Evolutionary conservation across 2,113 vertebrate genomes (phyloP).

Genomic region (Phasianus colchicus): DNA sequence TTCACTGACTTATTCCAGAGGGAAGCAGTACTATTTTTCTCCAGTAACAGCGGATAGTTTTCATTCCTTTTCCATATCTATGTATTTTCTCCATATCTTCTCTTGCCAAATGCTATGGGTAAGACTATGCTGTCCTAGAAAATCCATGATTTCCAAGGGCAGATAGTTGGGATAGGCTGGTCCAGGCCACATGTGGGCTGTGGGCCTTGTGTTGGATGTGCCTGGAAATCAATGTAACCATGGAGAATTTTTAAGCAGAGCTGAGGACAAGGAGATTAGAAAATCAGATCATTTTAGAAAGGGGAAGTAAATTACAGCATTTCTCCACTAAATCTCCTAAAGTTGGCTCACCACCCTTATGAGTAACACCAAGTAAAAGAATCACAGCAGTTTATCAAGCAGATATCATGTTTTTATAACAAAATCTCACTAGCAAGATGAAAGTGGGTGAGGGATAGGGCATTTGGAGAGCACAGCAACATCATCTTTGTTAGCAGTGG

Average conservation of each 20-base stretch:
- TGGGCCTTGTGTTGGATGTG: not conserved
- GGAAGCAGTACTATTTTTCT: not conserved
- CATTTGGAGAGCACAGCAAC: not conserved
- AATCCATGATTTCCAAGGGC: not conserved
- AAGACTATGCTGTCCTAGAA: not conserved
- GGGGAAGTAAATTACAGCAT: not conserved
- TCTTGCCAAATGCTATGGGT: too few relatives aligned
- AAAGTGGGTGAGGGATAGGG: not conserved
- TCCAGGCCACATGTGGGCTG: too few relatives aligned
- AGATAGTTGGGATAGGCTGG: not conserved
- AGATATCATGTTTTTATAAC: not conserved
- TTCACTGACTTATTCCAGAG: not conserved
- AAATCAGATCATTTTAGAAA: not conserved
- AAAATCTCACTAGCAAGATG: not conserved
- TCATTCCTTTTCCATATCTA: too few relatives aligned
- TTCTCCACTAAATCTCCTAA: not conserved
- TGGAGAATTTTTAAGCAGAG: not conserved
- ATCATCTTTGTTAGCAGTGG: not conserved
- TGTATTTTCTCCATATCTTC: too few relatives aligned
- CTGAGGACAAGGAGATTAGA: not conserved
- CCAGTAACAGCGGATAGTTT: too few relatives aligned
- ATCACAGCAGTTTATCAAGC: not conserved
- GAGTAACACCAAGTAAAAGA: not conserved
- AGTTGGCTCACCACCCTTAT: not conserved
- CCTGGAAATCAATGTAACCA: not conserved